These are phyloP conservation scores for Myotis lucifugus DNA, from an alignment of 2,113 vertebrate genomes.

Conservation along the genomic window DNA sequence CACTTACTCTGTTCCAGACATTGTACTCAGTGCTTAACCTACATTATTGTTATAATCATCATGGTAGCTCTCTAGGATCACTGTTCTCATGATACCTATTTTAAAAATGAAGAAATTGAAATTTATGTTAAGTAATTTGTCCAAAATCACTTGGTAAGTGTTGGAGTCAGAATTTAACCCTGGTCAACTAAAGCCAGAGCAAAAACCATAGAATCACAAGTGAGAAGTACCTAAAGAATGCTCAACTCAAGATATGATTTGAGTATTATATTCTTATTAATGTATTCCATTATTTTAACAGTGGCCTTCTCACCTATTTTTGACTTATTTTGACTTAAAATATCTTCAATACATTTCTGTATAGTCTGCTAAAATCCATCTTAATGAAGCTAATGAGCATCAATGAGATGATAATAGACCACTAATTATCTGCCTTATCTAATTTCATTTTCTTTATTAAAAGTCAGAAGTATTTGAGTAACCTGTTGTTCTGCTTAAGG, in stretches of 20 bases:
- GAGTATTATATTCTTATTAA: not conserved
- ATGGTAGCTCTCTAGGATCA: not conserved
- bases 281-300: not conserved
- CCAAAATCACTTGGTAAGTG: not conserved
- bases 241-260: not conserved
- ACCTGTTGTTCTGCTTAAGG: not conserved
- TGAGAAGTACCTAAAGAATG: not conserved
- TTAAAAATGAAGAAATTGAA: not conserved
- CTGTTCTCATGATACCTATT: not conserved
- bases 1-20: not conserved
- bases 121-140: not conserved
- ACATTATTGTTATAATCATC: not conserved
- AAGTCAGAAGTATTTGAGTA: not conserved
- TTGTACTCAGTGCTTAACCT: not conserved
- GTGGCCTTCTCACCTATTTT: not conserved
- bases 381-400: not conserved
- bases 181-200: not conserved
- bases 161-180: not conserved
- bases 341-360: not conserved
- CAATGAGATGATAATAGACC: not conserved
- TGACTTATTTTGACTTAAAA: conserved; percentile 9
- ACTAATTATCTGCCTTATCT: not conserved
- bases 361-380: not conserved
- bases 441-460: conserved; percentile 37
- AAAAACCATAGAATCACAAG: not conserved